Evolutionary conservation across 2,888 invertebrate species (phyloP).

Genomic region (Patella pellucida): DNA sequence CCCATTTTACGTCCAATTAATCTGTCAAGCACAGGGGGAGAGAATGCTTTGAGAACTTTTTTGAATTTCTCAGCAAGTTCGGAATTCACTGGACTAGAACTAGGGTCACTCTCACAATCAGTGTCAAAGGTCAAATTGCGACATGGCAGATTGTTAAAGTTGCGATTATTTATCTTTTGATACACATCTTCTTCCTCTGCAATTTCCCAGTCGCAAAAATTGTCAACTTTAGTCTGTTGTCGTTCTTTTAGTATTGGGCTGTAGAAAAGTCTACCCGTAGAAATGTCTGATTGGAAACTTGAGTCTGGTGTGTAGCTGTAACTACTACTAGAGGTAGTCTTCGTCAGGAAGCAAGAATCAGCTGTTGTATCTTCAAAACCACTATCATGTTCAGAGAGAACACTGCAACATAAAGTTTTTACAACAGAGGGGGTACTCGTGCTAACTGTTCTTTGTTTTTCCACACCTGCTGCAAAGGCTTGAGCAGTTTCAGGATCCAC

Average conservation of each 20-base stretch:
- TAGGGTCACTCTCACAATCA: constrained; percentile 6
- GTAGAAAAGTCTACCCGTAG: neutral
- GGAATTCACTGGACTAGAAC: neutral
- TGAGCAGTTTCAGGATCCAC: neutral
- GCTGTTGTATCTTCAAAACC: constrained; percentile 27
- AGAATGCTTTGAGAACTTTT: constrained; percentile 32
- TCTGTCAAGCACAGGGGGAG: constrained; percentile 40
- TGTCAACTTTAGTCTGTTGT: constrained; percentile 1
- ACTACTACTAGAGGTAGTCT: neutral
- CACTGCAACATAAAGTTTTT: constrained; percentile 19
- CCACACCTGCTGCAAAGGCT: neutral
- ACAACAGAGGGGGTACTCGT: constrained; percentile 33
- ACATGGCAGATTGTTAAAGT: constrained; percentile 13
- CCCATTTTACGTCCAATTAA: constrained; percentile 60
- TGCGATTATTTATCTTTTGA: constrained; percentile 9
- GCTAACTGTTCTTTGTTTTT: constrained; percentile 27
- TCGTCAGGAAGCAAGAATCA: constrained; percentile 11
- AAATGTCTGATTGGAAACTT: neutral
- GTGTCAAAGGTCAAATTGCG: constrained; percentile 23
- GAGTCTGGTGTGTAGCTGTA: neutral
- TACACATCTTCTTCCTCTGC: constrained; percentile 26
- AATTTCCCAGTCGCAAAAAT: constrained; percentile 23
- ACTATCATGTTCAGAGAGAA: constrained; percentile 23
- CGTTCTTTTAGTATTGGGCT: neutral
- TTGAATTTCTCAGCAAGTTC: constrained; percentile 28